Base-by-base conservation (phyloP, 2,888 invertebrate species). In the Ophioninae sp. region DNA sequence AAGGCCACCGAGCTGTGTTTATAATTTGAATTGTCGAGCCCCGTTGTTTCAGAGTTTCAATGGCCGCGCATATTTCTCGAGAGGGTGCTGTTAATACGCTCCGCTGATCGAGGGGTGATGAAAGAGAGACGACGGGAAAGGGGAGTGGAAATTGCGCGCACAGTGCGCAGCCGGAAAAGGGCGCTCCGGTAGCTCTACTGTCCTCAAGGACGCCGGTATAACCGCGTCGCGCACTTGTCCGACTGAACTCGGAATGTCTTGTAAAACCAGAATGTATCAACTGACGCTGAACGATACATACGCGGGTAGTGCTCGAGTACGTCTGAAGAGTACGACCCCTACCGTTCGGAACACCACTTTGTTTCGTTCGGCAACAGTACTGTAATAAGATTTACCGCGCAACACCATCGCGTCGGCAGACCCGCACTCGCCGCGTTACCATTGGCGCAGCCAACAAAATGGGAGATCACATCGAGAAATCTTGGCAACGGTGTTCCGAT, bases 1-100 rank as follows among this genome's bases (percentile, higher is more conserved):
- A 90, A 91, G 90, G 89, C 89, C 87, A 90, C 67, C 88, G 88
- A 90, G 91, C 90, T 91, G 90, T 92, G 90, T 92, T 92, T 91
- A 90, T 92, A 91, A 92, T 92, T 92, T 91, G 90, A 89, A 92
- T 92, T 91, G 91, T 90, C 89, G 87, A 88, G 39, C 20, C 71
- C 61, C 63, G 79, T 82, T 83, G 68, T 84, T 84, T 76, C 79
- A 59, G 68, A 56, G 63, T 79, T 75, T 75, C 78, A 81, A 81
- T 78, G 68, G 56, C 71, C 69, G 83, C 44, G 37, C 23, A 73
- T 84, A 51, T 80, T 82, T 76, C 73, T 63, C 13, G 69, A 71
- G 80, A 79, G 82, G 51, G 37, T n/a, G 64, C 75, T 68, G 72
- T 39, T 37, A 13, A 73, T 72, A 51, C 22, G 63, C 30, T 63